phyloP scores from a whole-genome alignment of 2,113 vertebrate genomes.

The Bambusicola thoracicus region DNA sequence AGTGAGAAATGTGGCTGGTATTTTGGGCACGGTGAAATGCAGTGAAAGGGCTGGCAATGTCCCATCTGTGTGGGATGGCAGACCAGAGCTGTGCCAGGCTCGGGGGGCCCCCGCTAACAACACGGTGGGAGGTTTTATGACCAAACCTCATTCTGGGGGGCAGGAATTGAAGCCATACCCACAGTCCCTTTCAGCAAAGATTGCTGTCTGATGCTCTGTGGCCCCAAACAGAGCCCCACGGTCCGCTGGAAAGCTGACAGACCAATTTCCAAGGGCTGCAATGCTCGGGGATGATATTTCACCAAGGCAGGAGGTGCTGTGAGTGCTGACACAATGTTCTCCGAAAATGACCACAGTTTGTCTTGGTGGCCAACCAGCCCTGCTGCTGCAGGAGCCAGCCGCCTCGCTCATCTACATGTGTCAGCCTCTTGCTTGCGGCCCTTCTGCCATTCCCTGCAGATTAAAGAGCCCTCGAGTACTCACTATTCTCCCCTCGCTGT shows the following conservation, averaged over 20 bases:
- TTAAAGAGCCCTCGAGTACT: constrained; percentile 12
- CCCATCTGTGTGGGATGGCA: not conserved
- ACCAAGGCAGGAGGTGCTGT: not conserved
- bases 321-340: constrained; percentile 24
- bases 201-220: accelerated
- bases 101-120: not conserved
- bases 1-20: not conserved
- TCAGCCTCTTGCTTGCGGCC: not conserved
- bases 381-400: not conserved
- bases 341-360: not conserved
- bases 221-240: accelerated
- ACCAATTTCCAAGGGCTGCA: not conserved
- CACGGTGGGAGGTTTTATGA: not conserved
- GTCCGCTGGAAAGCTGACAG: not conserved
- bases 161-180: not conserved
- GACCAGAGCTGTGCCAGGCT: not conserved
- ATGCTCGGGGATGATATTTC: not conserved
- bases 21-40: not conserved
- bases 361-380: not conserved
- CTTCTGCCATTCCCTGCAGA: not conserved
- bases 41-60: not conserved
- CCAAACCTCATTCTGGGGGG: not conserved
- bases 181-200: not conserved
- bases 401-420: constrained; percentile 18
- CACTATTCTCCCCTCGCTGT: not conserved